Evolutionary conservation across 2,113 vertebrate genomes (phyloP), one percentile per base, ranked within the genome.

Genomic region (Nansenia antarctica): DNA sequence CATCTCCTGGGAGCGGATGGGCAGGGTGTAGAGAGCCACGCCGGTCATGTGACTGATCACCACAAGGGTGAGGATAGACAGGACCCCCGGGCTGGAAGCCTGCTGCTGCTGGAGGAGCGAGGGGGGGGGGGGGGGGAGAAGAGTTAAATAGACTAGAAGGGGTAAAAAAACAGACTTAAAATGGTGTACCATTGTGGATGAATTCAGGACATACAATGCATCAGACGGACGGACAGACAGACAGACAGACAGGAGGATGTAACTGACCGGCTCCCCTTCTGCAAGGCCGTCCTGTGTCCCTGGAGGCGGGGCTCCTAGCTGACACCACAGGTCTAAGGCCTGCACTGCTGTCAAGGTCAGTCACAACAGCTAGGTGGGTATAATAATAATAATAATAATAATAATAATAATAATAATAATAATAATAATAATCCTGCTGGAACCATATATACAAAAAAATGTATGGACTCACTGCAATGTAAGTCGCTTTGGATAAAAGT

Each of bases 321-420:
- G 92, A 81, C 96, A 94, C 96, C 96, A 98, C 70, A 98, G 81
- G 54, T 96, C 95, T 73, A 96, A 87, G 1, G 95, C 93, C 72
- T 95, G 66, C 3, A 0, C 12, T 0, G 18, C 0, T 29, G 91
- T 96, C 76, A 95, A 93, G 93, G 91, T 79, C 52, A 53, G 61
- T 26, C 20, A 15, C n/a, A n/a, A n/a, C n/a, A n/a, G n/a, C n/a
- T n/a, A n/a, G n/a, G n/a, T n/a, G n/a, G n/a, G n/a, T n/a, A n/a
- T n/a, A n/a, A n/a, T n/a, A n/a, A n/a, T n/a, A n/a, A n/a, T n/a
- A n/a, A n/a, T n/a, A n/a, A n/a, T n/a, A n/a, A n/a, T n/a, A n/a
- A n/a, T n/a, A n/a, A n/a, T n/a, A n/a, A n/a, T n/a, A n/a, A n/a
- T n/a, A n/a, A n/a, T n/a, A n/a, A n/a, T n/a, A n/a, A n/a, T n/a